phyloP scores from a whole-genome alignment of 2,113 vertebrate species.

The Pipa parva region DNA sequence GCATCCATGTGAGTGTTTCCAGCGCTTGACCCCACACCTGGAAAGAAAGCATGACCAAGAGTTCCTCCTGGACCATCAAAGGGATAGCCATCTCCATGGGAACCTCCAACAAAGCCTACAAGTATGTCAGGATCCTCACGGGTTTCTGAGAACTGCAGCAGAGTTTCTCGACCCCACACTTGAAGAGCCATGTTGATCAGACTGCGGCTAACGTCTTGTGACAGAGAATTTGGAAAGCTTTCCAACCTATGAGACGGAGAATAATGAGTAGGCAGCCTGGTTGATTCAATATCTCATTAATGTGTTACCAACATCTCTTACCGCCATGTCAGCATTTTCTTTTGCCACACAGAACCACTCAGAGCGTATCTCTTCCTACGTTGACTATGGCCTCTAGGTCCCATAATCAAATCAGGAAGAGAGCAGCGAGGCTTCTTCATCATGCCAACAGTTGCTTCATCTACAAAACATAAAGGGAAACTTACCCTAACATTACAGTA shows the following conservation, averaged over 20 bases:
- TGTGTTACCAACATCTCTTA: no score
- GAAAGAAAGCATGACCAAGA: constrained; percentile 86
- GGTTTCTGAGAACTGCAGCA: constrained; percentile 48
- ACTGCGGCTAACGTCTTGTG: constrained; percentile 20
- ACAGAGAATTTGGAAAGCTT: constrained; percentile 46
- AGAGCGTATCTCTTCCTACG: constrained; percentile 66
- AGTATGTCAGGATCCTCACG: constrained; percentile 59
- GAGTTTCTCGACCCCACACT: constrained; percentile 32
- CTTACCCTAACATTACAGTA: no score
- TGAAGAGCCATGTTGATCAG: constrained; percentile 41
- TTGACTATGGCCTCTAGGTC: constrained; percentile 60
- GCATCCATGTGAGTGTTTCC: constrained; percentile 87
- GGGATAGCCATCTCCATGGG: constrained; percentile 81
- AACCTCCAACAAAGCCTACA: constrained; percentile 64
- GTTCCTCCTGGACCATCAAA: constrained; percentile 84
- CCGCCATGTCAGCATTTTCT: constrained; percentile 75
- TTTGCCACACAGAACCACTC: constrained; percentile 69
- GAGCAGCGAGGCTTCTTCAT: constrained; percentile 81
- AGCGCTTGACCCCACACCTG: constrained; percentile 60
- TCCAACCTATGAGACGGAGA: constrained; percentile 48
- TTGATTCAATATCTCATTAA: background rate
- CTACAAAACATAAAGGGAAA: constrained; percentile 49
- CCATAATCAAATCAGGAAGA: constrained; percentile 75
- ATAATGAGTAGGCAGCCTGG: no score
- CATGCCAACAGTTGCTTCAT: constrained; percentile 61